These are phyloP conservation scores for Paedocypris micromegethes DNA, from an alignment of 2,797 vertebrate species.

Conservation along the genomic window DNA sequence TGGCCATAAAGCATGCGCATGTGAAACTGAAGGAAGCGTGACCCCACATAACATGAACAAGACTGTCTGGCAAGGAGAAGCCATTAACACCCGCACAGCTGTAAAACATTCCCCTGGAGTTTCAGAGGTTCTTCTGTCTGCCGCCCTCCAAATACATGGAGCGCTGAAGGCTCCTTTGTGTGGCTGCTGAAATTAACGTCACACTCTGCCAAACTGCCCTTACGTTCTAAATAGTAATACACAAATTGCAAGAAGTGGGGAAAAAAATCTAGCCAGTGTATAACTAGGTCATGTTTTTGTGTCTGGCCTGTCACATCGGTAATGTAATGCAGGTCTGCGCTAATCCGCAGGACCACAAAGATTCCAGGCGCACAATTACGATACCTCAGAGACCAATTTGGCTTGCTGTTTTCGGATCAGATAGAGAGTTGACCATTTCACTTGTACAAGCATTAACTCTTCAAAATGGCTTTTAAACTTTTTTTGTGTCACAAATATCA, in stretches of 20 bases:
- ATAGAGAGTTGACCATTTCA: constrained; percentile 10
- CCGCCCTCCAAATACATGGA: constrained; percentile 27
- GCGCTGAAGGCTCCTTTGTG: constrained; percentile 32
- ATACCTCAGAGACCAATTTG: background rate
- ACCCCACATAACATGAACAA: constrained; percentile 6
- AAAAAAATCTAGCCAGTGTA: constrained; percentile 33
- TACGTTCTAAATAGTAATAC: constrained; percentile 29
- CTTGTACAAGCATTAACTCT: too few species aligned
- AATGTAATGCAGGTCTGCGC: constrained; percentile 11
- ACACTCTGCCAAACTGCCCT: constrained; percentile 31
- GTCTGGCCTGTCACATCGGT: constrained; percentile 30
- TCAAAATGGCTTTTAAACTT: too few species aligned
- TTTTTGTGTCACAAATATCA: too few species aligned
- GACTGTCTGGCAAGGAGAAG: constrained; percentile 16
- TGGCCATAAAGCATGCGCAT: too few species aligned
- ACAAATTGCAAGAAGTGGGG: background rate
- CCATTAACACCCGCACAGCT: constrained; percentile 36
- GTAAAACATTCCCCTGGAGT: constrained; percentile 25
- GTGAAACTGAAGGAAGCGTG: background rate
- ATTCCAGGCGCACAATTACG: background rate
- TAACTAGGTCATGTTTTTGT: constrained; percentile 46
- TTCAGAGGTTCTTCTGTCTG: constrained; percentile 4
- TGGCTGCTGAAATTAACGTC: constrained; percentile 41
- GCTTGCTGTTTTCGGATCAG: constrained; percentile 17
- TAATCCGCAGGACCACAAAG: constrained; percentile 15